Percentiles rank a stretch among this genome's conserved stretches.
Conservation (phyloP, 2,113 vertebrate species). For the Pomatostomus ruficeps region DNA sequence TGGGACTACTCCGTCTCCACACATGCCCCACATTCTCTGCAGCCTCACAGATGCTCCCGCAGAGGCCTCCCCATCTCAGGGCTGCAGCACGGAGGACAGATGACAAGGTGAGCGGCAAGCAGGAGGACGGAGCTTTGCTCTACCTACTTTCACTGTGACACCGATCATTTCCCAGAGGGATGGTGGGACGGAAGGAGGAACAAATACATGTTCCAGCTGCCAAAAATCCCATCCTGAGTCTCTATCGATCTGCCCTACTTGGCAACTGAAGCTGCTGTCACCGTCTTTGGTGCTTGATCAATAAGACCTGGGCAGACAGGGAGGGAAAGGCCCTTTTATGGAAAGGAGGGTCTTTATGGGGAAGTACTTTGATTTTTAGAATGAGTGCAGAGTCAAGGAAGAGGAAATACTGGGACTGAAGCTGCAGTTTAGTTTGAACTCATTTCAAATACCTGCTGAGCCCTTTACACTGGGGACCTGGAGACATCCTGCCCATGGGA, state of each 20-base stretch:
- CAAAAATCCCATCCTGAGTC: conserved; percentile 25
- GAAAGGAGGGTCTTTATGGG: not conserved
- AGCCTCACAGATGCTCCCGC: accelerated
- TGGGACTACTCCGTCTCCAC: accelerated
- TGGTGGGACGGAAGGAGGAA: not conserved
- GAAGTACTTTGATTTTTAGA: conserved; percentile 20
- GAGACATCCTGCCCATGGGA: not conserved
- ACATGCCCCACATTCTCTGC: accelerated
- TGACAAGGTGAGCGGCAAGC: not conserved
- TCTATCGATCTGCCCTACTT: conserved; percentile 63
- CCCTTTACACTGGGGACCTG: not conserved
- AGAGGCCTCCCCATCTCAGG: not conserved
- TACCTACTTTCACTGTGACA: not conserved
- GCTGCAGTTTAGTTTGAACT: not conserved
- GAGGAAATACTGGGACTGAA: not conserved
- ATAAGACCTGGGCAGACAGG: not conserved
- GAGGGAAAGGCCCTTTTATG: not conserved
- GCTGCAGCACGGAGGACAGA: not conserved
- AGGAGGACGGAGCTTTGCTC: not conserved
- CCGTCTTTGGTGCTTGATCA: conserved; percentile 35
- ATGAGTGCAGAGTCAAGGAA: not conserved
- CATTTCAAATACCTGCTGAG: not conserved
- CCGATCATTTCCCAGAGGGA: not conserved
- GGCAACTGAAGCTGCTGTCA: conserved; percentile 52
- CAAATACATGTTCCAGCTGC: conserved; percentile 19